Conservation (phyloP, 2,113 vertebrate species). For the Gadus macrocephalus region DNA sequence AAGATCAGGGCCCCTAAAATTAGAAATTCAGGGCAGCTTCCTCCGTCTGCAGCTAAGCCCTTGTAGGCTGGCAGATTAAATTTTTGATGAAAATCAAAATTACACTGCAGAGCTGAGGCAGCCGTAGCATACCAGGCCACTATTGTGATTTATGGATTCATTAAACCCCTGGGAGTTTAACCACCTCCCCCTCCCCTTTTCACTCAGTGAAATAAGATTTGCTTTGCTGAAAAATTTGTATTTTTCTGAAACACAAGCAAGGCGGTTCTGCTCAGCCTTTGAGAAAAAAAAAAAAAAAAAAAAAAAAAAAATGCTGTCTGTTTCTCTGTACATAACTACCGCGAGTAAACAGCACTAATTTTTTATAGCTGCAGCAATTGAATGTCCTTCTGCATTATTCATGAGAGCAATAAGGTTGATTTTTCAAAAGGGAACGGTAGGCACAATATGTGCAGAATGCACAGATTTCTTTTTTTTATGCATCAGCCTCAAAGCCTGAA, state of each 20-base stretch:
- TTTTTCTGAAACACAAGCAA: constrained; percentile 67
- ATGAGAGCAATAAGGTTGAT: constrained; percentile 71
- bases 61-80: constrained; percentile 89
- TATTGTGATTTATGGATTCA: constrained; percentile 95
- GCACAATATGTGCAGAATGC: constrained; percentile 65
- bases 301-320: constrained; percentile 28
- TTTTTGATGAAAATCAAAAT: constrained; percentile 92
- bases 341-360: constrained; percentile 70
- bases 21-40: constrained; percentile 97
- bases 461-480: constrained; percentile 59
- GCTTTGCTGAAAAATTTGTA: constrained; percentile 68
- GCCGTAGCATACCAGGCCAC: constrained; percentile 85
- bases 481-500: constrained; percentile 59
- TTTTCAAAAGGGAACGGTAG: constrained; percentile 63
- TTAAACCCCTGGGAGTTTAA: constrained; percentile 82
- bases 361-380: constrained; percentile 67
- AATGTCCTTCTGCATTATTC: constrained; percentile 72
- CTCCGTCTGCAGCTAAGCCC: constrained; percentile 87
- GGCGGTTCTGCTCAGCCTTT: constrained; percentile 55
- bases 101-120: constrained; percentile 78
- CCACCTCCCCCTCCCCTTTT: constrained; percentile 51
- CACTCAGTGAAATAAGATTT: constrained; percentile 92
- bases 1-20: constrained; percentile 96
- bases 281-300: constrained; percentile 61
- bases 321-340: constrained; percentile 62